A percentile compares a stretch with the other conserved stretches of the same genome.
Evolutionary conservation across 2,797 vertebrate species (phyloP).

Genomic region (Rhinophrynus dorsalis): DNA sequence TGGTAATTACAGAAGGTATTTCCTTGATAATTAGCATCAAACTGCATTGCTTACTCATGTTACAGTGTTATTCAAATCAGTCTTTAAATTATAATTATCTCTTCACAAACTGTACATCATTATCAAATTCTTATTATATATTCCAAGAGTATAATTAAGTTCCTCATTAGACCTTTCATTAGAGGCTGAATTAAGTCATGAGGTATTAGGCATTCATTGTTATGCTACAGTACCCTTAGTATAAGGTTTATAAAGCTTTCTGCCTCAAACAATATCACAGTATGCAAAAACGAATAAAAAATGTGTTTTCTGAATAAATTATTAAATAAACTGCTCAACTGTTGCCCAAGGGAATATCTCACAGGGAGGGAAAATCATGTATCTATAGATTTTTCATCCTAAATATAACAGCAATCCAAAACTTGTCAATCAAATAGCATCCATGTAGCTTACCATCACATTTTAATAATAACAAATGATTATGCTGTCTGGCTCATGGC

Average conservation of each 20-base stretch:
- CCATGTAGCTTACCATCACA: neutral
- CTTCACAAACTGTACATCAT: constrained; percentile 15
- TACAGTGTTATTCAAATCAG: neutral
- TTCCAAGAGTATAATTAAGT: constrained; percentile 22
- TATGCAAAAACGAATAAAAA: constrained; percentile 14
- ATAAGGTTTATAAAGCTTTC: neutral
- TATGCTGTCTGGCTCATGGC: too few species aligned
- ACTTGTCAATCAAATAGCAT: constrained; percentile 8
- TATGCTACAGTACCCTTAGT: neutral
- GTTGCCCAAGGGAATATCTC: constrained; percentile 7
- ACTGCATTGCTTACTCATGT: neutral
- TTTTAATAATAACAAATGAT: neutral
- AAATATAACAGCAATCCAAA: constrained; percentile 22
- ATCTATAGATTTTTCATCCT: constrained; percentile 2
- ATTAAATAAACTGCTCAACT: neutral
- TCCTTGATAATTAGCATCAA: neutral
- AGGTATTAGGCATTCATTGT: neutral
- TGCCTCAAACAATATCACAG: neutral
- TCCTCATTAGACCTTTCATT: constrained; percentile 3
- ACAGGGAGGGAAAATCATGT: constrained; percentile 11
- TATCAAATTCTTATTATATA: constrained; percentile 13
- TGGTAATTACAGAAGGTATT: too few species aligned
- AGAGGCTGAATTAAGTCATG: neutral
- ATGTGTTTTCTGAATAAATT: constrained; percentile 23
- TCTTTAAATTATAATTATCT: constrained; percentile 6